Conservation (phyloP, 92 coral and sea anemone genomes). For the Umimayanthus kanabou region DNA sequence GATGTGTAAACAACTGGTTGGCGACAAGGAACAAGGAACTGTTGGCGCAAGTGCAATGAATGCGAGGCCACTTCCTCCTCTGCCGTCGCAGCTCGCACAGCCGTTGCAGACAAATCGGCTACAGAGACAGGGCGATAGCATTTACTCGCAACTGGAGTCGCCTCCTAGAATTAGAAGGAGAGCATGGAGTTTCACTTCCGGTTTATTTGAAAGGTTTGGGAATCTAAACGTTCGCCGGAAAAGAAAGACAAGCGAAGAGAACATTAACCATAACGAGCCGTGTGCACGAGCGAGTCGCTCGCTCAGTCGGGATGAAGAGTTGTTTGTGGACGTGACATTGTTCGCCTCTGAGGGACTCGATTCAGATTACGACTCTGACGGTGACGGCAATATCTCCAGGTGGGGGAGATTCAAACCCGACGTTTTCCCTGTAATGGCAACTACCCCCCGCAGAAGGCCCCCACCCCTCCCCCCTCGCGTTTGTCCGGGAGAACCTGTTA, state of each 20-base stretch:
- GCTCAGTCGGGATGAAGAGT: neutral
- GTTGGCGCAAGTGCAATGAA: neutral
- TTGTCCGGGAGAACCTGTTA: neutral
- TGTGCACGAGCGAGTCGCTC: neutral
- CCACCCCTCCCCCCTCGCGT: constrained; percentile 40
- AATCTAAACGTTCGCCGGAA: constrained; percentile 20
- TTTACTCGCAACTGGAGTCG: neutral
- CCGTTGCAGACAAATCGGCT: neutral
- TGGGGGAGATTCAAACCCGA: neutral
- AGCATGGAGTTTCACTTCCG: constrained; percentile 28
- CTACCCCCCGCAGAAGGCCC: neutral
- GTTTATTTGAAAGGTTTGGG: constrained; percentile 27
- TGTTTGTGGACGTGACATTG: too few relatives aligned
- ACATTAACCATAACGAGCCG: neutral
- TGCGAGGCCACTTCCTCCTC: constrained; percentile 19
- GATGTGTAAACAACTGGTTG: neutral
- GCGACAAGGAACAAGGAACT: neutral
- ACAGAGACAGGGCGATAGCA: neutral
- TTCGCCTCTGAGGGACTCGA: neutral
- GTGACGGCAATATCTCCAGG: neutral
- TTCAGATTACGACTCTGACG: neutral
- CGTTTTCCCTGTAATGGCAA: neutral
- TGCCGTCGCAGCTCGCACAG: constrained; percentile 5
- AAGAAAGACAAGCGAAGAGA: constrained; percentile 18
- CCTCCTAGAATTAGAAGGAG: constrained; percentile 1